Base-by-base conservation (phyloP, 1,140 invertebrate species). In the Sinonovacula constricta region DNA sequence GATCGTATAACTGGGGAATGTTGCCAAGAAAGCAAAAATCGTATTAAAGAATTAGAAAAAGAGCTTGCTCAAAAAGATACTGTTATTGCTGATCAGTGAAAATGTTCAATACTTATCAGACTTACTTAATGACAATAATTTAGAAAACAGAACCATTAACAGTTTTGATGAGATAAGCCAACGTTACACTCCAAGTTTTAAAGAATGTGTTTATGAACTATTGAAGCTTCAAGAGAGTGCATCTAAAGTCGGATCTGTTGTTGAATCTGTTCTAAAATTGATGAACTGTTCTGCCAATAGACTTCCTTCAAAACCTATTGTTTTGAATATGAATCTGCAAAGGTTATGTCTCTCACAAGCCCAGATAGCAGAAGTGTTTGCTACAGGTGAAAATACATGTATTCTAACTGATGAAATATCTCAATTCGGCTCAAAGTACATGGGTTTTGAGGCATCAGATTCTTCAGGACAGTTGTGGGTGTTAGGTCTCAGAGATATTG, bases 161-260 rank as follows among this genome's bases (percentile, higher is more conserved):
- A 24, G 54, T 57, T 70, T 70, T 57, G 31, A 70, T 70, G 53
- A 70, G 28, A 2, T 22, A 34, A 70, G 53, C 33, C 33, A 70
- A 36, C 33, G 3, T 36, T 72, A 72, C 57, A 72, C 56, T 26
- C 22, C 33, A 1, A 62, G 45, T 10, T 39, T 62, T 31, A 62
- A 72, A 72, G 2, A 60, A 18, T 72, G 69, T 72, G 69, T 72
- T 28, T 72, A 72, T 62, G 69, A 72, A 30, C 3, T 72, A 24
- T 72, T 72, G 22, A 18, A 60, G n/a, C 28, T 10, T 28, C 36
- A 72, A 28, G 69, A 60, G 24, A 72, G 69, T 72, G 69, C 69
- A 31, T 60, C 56, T 28, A 72, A 72, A 49, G 69, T 72, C 2
- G 22, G n/a, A 15, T 24, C 4, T 45, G 39, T 62, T 62, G 12